phyloP scores from a whole-genome alignment of 1,140 invertebrate genomes.

The Heliconius eleuchia region DNA sequence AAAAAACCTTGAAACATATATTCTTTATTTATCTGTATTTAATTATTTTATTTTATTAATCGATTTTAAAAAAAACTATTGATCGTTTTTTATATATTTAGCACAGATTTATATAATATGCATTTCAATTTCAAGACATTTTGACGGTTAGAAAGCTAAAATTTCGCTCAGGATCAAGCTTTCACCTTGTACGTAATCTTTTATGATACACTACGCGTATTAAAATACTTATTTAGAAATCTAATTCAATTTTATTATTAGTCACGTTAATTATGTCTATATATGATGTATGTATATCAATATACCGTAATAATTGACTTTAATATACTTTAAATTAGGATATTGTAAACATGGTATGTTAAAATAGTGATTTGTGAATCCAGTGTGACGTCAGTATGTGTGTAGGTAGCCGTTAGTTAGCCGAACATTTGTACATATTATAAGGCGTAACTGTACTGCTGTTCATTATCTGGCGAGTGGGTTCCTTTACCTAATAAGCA shows the following conservation, averaged over 20 bases:
- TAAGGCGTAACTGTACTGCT: no score
- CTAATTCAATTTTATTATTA: not conserved
- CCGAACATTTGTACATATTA: no score
- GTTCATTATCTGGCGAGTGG: no score
- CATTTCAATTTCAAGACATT: not conserved
- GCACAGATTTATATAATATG: not conserved
- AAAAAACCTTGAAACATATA: constrained; percentile 23
- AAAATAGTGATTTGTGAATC: not conserved
- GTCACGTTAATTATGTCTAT: no score
- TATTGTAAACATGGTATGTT: no score
- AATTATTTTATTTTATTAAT: not conserved
- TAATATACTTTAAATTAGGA: no score
- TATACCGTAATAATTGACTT: no score
- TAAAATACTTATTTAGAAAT: not conserved
- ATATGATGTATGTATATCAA: no score
- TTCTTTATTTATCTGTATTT: not conserved
- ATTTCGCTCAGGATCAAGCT: not conserved
- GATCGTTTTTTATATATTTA: not conserved
- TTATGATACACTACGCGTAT: not conserved
- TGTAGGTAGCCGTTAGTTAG: not conserved
- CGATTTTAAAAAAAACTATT: not conserved
- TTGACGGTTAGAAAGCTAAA: not conserved
- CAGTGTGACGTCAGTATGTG: not conserved
- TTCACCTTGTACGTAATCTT: not conserved
- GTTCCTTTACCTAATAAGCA: not conserved